These are phyloP conservation scores for Dryocosmus kuriphilus DNA, from an alignment of 2,888 invertebrate species.

Conservation along the genomic window DNA sequence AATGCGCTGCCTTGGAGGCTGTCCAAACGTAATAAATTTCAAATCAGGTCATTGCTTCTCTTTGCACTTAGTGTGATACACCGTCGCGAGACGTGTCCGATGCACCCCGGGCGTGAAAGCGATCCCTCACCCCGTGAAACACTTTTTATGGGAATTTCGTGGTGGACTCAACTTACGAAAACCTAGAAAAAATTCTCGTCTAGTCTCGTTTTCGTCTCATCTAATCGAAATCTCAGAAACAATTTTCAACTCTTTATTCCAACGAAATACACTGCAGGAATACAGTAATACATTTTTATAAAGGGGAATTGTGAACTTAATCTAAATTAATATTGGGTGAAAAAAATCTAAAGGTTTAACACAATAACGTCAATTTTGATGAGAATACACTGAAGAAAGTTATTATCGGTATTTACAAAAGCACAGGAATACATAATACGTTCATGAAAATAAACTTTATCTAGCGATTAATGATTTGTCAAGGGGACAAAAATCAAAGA, in stretches of 20 bases:
- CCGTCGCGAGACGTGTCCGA: conserved; percentile 47
- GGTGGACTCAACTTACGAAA: background rate
- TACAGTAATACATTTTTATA: background rate
- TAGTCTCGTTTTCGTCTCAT: background rate
- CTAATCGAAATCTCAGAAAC: background rate
- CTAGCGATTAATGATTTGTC: background rate
- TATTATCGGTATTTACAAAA: background rate
- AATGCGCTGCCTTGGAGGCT: conserved; percentile 64
- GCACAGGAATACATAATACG: background rate
- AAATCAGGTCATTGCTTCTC: conserved; percentile 70
- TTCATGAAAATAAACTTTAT: background rate
- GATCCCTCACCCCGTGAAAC: conserved; percentile 27
- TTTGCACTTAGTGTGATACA: conserved; percentile 57
- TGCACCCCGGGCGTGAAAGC: conserved; percentile 46
- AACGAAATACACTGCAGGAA: background rate
- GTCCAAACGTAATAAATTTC: conserved; percentile 69
- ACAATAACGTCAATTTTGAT: background rate
- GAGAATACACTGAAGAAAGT: background rate
- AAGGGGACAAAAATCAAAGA: background rate
- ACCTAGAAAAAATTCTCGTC: no score
- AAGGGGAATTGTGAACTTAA: background rate
- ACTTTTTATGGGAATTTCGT: conserved; percentile 33
- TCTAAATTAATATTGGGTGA: background rate
- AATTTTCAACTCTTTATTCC: background rate
- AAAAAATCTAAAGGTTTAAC: background rate